Conservation (phyloP, 2,888 invertebrate genomes). For the Tridacna gigas region DNA sequence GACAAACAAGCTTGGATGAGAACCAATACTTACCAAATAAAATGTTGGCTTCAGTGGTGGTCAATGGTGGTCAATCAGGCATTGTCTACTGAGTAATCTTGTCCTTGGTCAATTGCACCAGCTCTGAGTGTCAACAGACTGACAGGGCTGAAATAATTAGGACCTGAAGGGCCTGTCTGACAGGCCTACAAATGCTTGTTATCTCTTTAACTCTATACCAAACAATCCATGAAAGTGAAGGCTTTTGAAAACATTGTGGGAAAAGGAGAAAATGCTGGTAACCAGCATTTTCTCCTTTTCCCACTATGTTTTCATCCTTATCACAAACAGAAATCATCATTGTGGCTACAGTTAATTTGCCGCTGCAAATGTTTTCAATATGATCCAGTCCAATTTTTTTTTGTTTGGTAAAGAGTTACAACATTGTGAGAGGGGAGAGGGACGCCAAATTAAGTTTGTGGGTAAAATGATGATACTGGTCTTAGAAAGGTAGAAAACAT, state of each 20-base stretch:
- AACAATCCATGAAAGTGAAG: background rate
- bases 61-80: background rate
- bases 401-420: no score
- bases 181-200: background rate
- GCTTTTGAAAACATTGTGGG: background rate
- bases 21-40: slow-evolving; percentile 22
- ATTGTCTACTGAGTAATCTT: slow-evolving; percentile 1
- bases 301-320: background rate
- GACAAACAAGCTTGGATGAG: background rate
- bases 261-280: background rate
- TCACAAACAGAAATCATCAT: no score
- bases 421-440: no score
- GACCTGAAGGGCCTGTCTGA: background rate
- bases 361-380: no score
- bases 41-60: background rate
- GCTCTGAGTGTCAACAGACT: background rate
- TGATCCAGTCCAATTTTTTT: no score
- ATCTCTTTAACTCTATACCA: background rate
- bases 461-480: no score
- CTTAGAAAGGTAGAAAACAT: no score
- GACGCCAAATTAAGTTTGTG: no score
- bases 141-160: background rate
- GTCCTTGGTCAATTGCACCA: background rate
- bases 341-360: no score
- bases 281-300: background rate